Conservation (phyloP, 2,797 vertebrate species). For the Catamblyrhynchus diadema region DNA sequence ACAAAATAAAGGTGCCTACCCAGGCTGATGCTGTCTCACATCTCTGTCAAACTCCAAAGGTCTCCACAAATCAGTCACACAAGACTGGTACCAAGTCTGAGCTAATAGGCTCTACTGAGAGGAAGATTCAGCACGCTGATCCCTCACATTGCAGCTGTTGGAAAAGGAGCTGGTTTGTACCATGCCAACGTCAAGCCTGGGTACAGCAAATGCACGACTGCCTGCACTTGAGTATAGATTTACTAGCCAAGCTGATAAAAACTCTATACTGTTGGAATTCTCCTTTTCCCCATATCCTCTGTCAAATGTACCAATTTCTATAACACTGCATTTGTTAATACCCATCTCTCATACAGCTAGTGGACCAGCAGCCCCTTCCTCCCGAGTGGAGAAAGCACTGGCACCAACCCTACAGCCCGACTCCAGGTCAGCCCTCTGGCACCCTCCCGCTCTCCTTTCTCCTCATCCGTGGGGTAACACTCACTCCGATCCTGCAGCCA, state of each 20-base stretch:
- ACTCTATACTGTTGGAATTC: neutral
- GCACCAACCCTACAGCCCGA: neutral
- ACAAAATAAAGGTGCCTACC: neutral
- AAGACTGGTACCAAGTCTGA: neutral
- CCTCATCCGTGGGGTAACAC: slow-evolving; percentile 62
- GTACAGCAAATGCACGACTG: neutral
- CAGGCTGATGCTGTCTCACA: neutral
- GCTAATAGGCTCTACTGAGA: neutral
- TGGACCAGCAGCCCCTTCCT: neutral
- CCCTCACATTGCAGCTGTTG: neutral
- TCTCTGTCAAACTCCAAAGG: neutral
- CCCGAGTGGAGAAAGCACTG: neutral
- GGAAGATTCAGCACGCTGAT: neutral
- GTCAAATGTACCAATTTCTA: neutral
- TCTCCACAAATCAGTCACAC: neutral
- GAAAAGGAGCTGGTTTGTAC: neutral
- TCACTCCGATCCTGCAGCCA: slow-evolving; percentile 99
- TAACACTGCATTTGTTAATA: neutral
- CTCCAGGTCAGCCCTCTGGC: neutral
- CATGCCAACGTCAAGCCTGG: accelerated
- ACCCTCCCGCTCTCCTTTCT: slow-evolving; percentile 34
- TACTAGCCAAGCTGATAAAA: neutral
- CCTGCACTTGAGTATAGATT: neutral
- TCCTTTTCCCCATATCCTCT: neutral
- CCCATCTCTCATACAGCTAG: neutral